Conservation (phyloP, 1,140 invertebrate species). For the Macrotrachela quadricornifera region DNA sequence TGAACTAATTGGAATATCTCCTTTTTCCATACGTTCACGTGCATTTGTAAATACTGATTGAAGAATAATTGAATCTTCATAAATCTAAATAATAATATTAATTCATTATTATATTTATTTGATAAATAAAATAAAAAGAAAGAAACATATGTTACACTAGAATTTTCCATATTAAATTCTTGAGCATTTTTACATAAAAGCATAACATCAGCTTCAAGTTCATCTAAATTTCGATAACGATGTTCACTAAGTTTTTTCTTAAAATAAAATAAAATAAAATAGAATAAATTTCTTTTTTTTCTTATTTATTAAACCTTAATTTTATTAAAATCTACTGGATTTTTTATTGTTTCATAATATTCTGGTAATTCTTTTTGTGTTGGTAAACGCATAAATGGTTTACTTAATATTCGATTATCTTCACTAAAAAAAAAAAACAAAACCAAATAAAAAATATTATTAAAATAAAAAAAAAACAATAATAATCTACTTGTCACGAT, state of each 20-base stretch:
- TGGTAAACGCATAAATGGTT: constrained; percentile 82
- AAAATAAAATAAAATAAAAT: too few relatives aligned
- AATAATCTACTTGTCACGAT: too few relatives aligned
- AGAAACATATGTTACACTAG: too few relatives aligned
- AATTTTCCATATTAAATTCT: constrained; percentile 82
- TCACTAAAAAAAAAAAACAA: background rate
- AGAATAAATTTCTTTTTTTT: too few relatives aligned
- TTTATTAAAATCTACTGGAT: constrained; percentile 82
- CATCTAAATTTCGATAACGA: constrained; percentile 56
- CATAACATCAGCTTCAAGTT: constrained; percentile 74
- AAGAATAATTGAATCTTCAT: constrained; percentile 76
- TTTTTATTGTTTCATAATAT: constrained; percentile 93
- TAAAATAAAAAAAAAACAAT: too few relatives aligned
- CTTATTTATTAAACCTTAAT: constrained; percentile 30
- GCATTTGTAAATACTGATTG: constrained; percentile 56
- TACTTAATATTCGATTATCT: constrained; percentile 55
- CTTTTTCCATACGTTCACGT: constrained; percentile 30
- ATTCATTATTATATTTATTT: too few relatives aligned
- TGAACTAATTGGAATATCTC: too few relatives aligned
- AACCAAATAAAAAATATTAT: too few relatives aligned
- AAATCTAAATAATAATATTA: constrained; percentile 44
- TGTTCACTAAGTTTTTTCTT: constrained; percentile 32
- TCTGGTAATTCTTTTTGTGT: constrained; percentile 72
- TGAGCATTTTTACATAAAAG: constrained; percentile 74
- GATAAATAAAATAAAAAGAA: too few relatives aligned